Evolutionary conservation across 2,113 vertebrate species (phyloP), one percentile per base, ranked within the genome.

Genomic region (Notothenia coriiceps): DNA sequence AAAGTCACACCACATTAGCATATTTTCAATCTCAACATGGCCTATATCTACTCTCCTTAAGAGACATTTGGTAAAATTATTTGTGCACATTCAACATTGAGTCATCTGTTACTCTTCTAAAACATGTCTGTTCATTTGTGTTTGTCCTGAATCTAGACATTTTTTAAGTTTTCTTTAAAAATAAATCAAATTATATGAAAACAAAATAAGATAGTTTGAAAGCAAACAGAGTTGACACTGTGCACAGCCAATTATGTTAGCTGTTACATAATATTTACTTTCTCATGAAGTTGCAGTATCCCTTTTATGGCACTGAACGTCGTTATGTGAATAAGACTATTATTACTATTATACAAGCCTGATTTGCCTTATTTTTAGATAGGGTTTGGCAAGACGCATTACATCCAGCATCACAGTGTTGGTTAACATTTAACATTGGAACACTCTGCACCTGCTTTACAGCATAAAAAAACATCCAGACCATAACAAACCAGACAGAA

Each of bases 401-500:
- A 43, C 64, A 50, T 43, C 43, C 22, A 54, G 56, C 75, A 55
- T 49, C 40, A 52, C 4, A 10, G 5, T 40, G 14, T 56, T 25
- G 40, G 35, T 40, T 40, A 40, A 18, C 20, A 43, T 35, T 5
- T 13, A 35, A n/a, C 3, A 13, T 70, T 29, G 61, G 14, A 68
- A 25, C 17, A 5, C 14, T 6, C 35, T 65, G 56, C 74, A 54
- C 69, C 79, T 83, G 80, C 59, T 55, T 55, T 65, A 2, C 13
- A 69, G 43, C 18, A 54, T 55, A 22, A 50, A 59, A 51, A 57
- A 8, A 0, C 20, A 63, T 35, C 66, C 44, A 25, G 43, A 56
- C 52, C 44, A 46, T 70, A 61, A 61, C 54, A 62, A 67, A 70
- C 3, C 25, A 25, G 59, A 57, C 6, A 35, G 47, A 67, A 61